A percentile compares a stretch with the other conserved stretches of the same genome.
Conservation (phyloP, 2,113 vertebrate genomes). For the Stomatorhinus ivindoensis region DNA sequence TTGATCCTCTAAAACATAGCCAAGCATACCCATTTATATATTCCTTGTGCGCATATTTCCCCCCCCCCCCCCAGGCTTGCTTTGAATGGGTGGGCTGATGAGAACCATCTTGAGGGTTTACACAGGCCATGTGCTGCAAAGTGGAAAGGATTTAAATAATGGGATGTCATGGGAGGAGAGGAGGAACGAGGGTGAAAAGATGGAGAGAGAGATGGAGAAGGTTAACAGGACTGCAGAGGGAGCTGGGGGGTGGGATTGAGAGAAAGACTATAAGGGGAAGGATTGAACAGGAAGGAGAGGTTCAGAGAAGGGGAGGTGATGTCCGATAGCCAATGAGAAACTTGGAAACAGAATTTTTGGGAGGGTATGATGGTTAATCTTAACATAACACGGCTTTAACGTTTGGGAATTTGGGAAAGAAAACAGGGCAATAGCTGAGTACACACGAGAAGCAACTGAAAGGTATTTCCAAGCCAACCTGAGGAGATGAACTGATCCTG, state of each 20-base stretch:
- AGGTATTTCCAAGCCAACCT: neutral
- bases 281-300: neutral
- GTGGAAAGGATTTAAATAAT: neutral
- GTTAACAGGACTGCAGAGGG: neutral
- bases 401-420: neutral
- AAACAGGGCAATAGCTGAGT: neutral
- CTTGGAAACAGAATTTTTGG: constrained; percentile 2
- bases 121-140: neutral
- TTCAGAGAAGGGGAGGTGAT: constrained; percentile 2
- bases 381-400: constrained; percentile 13
- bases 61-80: neutral
- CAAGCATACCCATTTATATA: neutral
- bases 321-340: constrained; percentile 15
- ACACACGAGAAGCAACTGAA: neutral
- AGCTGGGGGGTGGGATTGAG: neutral
- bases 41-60: neutral
- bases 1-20: neutral
- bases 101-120: neutral
- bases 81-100: neutral
- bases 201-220: constrained; percentile 10
- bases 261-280: neutral
- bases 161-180: neutral
- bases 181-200: neutral
- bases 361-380: neutral
- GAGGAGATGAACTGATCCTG: neutral